These are phyloP conservation scores for Acheta domesticus DNA, from an alignment of 2,888 invertebrate genomes.

Conservation along the genomic window DNA sequence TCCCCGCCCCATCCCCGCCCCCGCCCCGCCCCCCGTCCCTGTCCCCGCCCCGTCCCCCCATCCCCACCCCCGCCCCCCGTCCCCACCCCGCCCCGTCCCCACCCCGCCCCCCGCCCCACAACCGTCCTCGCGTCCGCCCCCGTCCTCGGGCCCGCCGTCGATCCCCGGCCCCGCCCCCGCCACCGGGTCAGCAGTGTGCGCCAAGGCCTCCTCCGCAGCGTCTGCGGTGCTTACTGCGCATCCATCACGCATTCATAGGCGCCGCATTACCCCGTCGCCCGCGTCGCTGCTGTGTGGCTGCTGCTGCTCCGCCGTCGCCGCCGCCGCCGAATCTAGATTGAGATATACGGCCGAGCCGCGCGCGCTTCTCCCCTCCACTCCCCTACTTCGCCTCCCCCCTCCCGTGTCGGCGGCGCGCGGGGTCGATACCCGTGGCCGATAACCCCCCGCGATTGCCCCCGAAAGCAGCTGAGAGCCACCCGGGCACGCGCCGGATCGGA, in stretches of 20 bases:
- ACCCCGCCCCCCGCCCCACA: no score
- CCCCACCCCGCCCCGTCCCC: no score
- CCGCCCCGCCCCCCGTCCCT: no score
- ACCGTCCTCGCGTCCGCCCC: no score
- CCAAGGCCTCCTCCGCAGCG: background rate
- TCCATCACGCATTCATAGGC: conserved; percentile 5
- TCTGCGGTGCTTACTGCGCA: conserved; percentile 1
- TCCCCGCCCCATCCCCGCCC: no score
- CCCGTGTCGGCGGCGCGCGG: background rate
- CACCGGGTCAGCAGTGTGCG: background rate
- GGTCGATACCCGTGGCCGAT: conserved; percentile 1
- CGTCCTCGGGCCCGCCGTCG: no score
- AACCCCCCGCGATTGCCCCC: background rate
- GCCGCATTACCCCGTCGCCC: background rate
- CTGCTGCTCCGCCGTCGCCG: background rate
- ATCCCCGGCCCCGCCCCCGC: background rate
- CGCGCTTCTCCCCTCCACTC: background rate
- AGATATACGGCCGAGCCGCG: background rate
- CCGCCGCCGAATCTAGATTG: background rate
- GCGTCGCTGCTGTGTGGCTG: background rate
- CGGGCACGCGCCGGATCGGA: background rate
- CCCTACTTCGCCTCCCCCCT: background rate
- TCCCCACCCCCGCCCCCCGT: no score
- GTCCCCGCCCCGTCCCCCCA: no score
- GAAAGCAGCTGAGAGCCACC: background rate